Evolutionary conservation across 2,113 vertebrate species (phyloP).

Genomic region (Pycnonotus jocosus): DNA sequence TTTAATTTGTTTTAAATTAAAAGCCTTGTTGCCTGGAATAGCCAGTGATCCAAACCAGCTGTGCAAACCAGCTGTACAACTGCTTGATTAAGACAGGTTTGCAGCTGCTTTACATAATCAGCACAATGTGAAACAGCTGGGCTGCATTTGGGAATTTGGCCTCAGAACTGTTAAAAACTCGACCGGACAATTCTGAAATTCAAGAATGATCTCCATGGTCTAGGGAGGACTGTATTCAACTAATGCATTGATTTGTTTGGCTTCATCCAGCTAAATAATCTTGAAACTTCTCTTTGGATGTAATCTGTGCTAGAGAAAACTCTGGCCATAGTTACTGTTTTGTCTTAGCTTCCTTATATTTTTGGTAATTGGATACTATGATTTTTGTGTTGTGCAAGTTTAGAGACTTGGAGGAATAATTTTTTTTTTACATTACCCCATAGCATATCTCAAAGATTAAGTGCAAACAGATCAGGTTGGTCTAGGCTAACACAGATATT

Average conservation of each 20-base stretch:
- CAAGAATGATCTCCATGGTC: not conserved
- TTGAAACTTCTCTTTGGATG: not conserved
- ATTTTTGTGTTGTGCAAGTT: not conserved
- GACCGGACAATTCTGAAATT: not conserved
- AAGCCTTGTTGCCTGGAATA: not conserved
- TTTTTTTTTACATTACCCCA: not conserved
- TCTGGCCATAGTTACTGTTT: not conserved
- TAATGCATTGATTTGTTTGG: not conserved
- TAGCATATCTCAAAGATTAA: not conserved
- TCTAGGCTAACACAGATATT: not conserved
- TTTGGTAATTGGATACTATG: not conserved
- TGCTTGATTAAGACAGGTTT: not conserved
- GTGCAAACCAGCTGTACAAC: conserved; percentile 11
- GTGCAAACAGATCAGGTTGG: not conserved
- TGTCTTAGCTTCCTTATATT: not conserved
- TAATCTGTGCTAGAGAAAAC: not conserved
- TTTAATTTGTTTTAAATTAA: conserved; percentile 38
- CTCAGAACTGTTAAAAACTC: not conserved
- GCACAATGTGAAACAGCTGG: not conserved
- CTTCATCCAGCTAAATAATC: not conserved
- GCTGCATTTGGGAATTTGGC: not conserved
- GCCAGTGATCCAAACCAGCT: conserved; percentile 15
- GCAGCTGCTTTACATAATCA: conserved; percentile 25
- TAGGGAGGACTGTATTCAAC: not conserved
- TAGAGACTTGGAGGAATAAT: not conserved